phyloP scores from a whole-genome alignment of 2,113 vertebrate genomes.

The Neolamprologus kungweensis region DNA sequence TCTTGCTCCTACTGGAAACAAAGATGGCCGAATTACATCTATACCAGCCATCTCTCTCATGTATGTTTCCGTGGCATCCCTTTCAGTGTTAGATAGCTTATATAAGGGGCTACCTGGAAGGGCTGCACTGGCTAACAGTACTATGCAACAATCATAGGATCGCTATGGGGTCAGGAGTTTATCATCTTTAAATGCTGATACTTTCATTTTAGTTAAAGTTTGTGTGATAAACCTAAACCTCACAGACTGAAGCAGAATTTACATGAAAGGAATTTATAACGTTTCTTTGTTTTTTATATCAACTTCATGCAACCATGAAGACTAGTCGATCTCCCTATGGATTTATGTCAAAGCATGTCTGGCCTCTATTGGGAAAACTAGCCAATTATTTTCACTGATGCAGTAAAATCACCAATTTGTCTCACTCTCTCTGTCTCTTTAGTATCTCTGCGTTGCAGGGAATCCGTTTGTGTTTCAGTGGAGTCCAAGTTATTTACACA shows the following conservation, averaged over 20 bases:
- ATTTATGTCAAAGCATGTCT: neutral
- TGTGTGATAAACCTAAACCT: rapidly evolving
- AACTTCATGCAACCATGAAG: neutral
- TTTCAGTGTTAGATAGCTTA: neutral
- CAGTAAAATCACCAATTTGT: neutral
- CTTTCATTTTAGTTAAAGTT: neutral
- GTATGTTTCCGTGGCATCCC: neutral
- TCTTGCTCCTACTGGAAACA: neutral
- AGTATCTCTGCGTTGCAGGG: neutral
- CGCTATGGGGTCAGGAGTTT: neutral
- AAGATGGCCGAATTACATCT: neutral
- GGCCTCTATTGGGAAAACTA: neutral
- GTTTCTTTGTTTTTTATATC: neutral
- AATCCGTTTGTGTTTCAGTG: neutral
- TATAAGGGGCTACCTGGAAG: neutral
- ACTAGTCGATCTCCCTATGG: neutral
- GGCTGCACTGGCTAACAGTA: neutral
- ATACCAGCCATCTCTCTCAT: neutral
- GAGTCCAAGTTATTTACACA: slow-evolving; percentile 28
- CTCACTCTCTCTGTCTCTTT: neutral
- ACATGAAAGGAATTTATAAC: neutral
- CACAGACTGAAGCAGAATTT: neutral
- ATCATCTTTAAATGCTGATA: neutral
- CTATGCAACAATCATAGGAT: neutral
- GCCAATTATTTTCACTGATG: neutral